Evolutionary conservation across 2,797 vertebrate genomes (phyloP).

Genomic region (Ispidina picta): DNA sequence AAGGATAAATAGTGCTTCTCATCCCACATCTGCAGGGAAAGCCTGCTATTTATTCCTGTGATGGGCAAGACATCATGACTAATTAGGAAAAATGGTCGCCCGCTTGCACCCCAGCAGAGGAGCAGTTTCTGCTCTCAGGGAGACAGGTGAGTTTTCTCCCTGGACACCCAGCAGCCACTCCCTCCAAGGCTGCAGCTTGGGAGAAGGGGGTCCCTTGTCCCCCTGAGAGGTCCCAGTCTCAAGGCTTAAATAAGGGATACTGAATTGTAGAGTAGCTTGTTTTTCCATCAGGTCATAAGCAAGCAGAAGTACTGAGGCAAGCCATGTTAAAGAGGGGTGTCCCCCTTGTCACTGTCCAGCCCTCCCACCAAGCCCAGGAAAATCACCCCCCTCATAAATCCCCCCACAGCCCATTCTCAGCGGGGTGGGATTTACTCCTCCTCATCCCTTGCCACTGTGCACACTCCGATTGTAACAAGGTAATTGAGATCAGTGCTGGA

Average conservation of each 20-base stretch:
- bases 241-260: fast-evolving
- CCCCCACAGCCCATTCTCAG: background rate
- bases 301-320: fast-evolving
- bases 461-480: background rate
- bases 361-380: too few relatives aligned
- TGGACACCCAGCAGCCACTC: background rate
- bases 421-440: background rate
- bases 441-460: background rate
- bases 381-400: background rate
- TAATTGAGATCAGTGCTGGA: background rate
- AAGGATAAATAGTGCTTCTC: conserved; percentile 78
- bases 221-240: fast-evolving
- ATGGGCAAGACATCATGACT: conserved; percentile 78
- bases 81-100: conserved; percentile 79
- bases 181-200: background rate
- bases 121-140: background rate
- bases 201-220: background rate
- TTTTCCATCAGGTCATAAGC: background rate
- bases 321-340: fast-evolving
- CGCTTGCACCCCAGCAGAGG: conserved; percentile 33
- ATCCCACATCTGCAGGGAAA: conserved; percentile 76
- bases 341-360: background rate
- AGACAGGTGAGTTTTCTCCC: fast-evolving
- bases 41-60: conserved; percentile 79
- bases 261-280: fast-evolving